A percentile compares a stretch with the other conserved stretches of the same genome.
Evolutionary conservation across 2,113 vertebrate genomes (phyloP).

Genomic region (Shinisaurus crocodilurus): DNA sequence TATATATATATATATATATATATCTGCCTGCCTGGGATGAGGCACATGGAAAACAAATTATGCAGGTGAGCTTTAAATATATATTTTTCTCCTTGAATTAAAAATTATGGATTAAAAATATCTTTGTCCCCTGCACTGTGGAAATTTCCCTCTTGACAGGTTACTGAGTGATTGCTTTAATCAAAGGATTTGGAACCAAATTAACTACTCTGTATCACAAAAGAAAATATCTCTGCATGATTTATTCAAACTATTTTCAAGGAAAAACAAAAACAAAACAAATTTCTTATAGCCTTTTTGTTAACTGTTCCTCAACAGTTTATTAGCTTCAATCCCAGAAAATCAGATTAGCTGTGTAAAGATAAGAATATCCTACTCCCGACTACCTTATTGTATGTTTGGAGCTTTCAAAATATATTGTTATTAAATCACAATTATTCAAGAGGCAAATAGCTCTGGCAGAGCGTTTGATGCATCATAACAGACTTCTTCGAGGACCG

Average conservation of each 20-base stretch:
- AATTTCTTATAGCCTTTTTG: not conserved
- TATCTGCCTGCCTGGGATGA: not conserved
- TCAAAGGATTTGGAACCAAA: slow-evolving; percentile 9
- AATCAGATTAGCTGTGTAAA: not conserved
- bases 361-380: not conserved
- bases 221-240: not conserved
- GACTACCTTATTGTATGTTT: not conserved
- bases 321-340: not conserved
- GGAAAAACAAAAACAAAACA: too few relatives aligned
- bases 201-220: not conserved
- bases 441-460: too few relatives aligned
- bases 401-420: not conserved
- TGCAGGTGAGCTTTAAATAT: not conserved
- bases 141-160: too few relatives aligned
- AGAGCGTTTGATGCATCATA: too few relatives aligned
- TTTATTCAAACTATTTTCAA: slow-evolving; percentile 2
- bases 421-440: not conserved
- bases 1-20: too few relatives aligned
- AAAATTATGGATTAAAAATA: not conserved
- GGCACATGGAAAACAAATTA: not conserved
- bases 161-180: not conserved
- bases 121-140: not conserved
- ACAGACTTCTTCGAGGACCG: too few relatives aligned
- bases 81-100: not conserved
- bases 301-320: not conserved